phyloP scores from a whole-genome alignment of 2,888 invertebrate genomes.

The Coleophora flavipennella region DNA sequence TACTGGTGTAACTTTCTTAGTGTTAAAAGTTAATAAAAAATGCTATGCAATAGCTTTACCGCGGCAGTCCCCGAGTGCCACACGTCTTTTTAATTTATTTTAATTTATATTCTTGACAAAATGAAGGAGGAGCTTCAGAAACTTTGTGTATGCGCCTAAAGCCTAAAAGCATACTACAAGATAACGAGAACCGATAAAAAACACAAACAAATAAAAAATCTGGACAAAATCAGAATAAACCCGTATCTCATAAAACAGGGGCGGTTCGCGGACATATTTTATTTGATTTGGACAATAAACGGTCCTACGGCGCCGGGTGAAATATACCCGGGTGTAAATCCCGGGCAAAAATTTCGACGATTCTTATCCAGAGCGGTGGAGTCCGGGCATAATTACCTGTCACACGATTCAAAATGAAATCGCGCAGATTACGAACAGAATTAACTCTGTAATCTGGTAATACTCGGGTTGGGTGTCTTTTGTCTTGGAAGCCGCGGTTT shows the following conservation, averaged over 20 bases:
- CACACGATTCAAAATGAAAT: constrained; percentile 23
- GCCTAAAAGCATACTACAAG: too few relatives aligned
- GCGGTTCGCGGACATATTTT: constrained; percentile 9
- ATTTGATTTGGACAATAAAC: constrained; percentile 18
- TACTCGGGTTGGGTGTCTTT: too few relatives aligned
- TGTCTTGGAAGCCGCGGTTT: too few relatives aligned
- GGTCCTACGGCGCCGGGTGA: constrained; percentile 12
- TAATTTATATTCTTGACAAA: too few relatives aligned
- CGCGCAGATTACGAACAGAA: constrained; percentile 23
- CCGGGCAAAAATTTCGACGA: constrained; percentile 17
- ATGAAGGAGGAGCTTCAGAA: too few relatives aligned
- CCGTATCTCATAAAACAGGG: constrained; percentile 7
- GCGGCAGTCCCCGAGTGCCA: too few relatives aligned
- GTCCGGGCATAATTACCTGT: constrained; percentile 27
- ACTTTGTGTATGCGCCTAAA: too few relatives aligned
- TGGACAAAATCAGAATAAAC: background rate
- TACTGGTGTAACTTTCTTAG: too few relatives aligned
- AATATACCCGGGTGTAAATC: constrained; percentile 15
- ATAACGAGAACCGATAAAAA: background rate
- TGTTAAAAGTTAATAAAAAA: too few relatives aligned
- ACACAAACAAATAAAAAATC: constrained; percentile 1
- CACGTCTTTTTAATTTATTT: too few relatives aligned
- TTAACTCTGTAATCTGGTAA: constrained; percentile 8
- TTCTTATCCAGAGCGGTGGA: constrained; percentile 17
- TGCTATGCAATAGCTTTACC: too few relatives aligned